Conservation (phyloP, 2,888 invertebrate species). For the Dastarcus helophoroides region DNA sequence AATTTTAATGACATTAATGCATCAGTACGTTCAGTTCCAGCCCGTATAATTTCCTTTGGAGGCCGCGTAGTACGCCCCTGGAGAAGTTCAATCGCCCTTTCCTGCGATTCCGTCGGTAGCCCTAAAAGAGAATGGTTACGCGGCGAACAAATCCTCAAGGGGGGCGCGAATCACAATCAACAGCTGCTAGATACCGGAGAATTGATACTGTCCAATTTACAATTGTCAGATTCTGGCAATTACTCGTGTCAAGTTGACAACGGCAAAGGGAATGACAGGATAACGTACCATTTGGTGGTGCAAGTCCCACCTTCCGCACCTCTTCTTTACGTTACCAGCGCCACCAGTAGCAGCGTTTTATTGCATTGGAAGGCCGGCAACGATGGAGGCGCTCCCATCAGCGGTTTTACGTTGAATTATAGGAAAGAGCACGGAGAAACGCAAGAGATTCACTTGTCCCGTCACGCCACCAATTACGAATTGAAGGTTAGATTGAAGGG, state of each 20-base stretch:
- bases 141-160: constrained; percentile 44
- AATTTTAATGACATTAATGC: constrained; percentile 6
- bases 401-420: constrained; percentile 56
- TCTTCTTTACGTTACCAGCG: constrained; percentile 59
- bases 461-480: constrained; percentile 56
- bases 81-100: constrained; percentile 51
- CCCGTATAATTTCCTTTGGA: constrained; percentile 60
- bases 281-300: constrained; percentile 52
- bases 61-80: constrained; percentile 53
- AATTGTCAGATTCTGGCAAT: constrained; percentile 54
- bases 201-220: constrained; percentile 50
- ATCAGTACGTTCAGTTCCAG: constrained; percentile 49
- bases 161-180: constrained; percentile 47
- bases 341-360: constrained; percentile 62
- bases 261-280: constrained; percentile 53
- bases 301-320: constrained; percentile 69
- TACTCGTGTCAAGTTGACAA: constrained; percentile 64
- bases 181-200: constrained; percentile 55
- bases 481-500: constrained; percentile 40
- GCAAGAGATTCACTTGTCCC: constrained; percentile 51
- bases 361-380: constrained; percentile 65
- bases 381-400: constrained; percentile 56
- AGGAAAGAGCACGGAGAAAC: constrained; percentile 52
- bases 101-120: constrained; percentile 55
- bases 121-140: constrained; percentile 56